phyloP scores from a whole-genome alignment of 2,888 invertebrate genomes.

The Ectemnius continuus region DNA sequence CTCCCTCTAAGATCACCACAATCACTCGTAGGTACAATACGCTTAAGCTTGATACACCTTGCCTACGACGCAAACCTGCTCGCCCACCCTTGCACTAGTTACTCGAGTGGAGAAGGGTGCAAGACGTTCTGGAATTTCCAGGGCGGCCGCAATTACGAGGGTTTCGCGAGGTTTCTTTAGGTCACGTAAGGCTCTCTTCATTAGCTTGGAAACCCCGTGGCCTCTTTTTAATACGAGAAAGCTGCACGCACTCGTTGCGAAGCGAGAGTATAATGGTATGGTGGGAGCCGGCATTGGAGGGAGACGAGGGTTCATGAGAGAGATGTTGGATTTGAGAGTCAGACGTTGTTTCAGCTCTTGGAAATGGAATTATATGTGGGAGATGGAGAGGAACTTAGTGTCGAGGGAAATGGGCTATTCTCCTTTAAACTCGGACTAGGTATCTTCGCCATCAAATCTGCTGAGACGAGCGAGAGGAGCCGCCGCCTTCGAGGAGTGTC shows the following conservation, averaged over 20 bases:
- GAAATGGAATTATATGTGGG: background rate
- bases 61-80: conserved; percentile 23
- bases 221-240: background rate
- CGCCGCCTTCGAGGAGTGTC: conserved; percentile 31
- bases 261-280: background rate
- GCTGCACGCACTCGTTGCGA: background rate
- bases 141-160: background rate
- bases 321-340: background rate
- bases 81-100: background rate
- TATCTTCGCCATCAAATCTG: conserved; percentile 22
- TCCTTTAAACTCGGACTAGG: conserved; percentile 30
- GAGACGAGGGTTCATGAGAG: no score
- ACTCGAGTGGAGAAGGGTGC: conserved; percentile 2
- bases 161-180: conserved; percentile 1
- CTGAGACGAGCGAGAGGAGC: conserved; percentile 11
- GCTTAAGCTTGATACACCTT: conserved; percentile 51
- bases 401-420: conserved; percentile 44
- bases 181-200: background rate
- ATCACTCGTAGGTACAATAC: conserved; percentile 56
- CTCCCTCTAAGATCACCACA: conserved; percentile 50
- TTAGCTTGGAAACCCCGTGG: background rate
- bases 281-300: background rate
- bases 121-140: background rate
- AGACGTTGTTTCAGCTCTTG: conserved; percentile 15
- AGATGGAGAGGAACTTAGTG: conserved; percentile 7